Conservation (phyloP, 1,140 invertebrate species). For the Tetraneura akinire region DNA sequence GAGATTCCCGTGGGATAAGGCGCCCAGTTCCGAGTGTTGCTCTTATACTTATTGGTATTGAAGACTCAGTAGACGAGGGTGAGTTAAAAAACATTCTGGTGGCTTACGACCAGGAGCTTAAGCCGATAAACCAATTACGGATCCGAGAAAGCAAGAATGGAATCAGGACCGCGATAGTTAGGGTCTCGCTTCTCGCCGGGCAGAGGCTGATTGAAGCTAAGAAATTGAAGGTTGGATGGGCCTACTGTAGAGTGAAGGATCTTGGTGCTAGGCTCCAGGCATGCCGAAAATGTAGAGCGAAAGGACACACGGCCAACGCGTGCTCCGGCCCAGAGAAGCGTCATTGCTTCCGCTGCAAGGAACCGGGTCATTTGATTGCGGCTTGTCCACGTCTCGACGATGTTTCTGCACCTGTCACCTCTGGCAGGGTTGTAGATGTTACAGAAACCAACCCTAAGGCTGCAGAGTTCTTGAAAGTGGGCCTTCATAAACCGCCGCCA, state of each 20-base stretch:
- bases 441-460: no score
- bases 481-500: no score
- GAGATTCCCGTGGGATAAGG: not conserved
- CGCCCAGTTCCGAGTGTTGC: not conserved
- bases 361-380: not conserved
- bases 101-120: not conserved
- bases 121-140: accelerated
- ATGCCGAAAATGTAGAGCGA: not conserved
- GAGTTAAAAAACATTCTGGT: not conserved
- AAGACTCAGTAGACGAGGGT: not conserved
- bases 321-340: not conserved
- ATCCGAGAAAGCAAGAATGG: not conserved
- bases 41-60: not conserved
- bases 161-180: not conserved
- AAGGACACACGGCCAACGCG: not conserved
- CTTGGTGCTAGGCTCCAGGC: not conserved
- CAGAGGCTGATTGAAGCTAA: not conserved
- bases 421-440: no score
- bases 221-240: not conserved
- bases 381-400: no score
- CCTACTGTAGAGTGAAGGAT: not conserved
- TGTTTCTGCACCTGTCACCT: no score
- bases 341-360: not conserved
- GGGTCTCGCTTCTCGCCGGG: not conserved
- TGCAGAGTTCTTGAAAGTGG: no score